A percentile compares a stretch with the other conserved stretches of the same genome.
phyloP scores from a whole-genome alignment of 2,797 vertebrate genomes.

The Paguma larvata region DNA sequence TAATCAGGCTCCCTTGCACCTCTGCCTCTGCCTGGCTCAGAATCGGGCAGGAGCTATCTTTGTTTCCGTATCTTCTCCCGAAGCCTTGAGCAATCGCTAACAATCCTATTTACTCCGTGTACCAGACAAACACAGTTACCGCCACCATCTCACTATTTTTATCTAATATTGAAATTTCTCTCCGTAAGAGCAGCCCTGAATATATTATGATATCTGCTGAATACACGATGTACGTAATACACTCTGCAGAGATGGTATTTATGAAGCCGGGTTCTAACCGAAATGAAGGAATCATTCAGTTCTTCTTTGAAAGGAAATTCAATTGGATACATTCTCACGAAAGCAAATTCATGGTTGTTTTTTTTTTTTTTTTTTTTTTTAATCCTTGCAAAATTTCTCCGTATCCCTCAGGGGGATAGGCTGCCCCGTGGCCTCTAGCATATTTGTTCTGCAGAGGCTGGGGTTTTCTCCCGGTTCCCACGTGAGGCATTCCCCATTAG shows the following conservation, averaged over 20 bases:
- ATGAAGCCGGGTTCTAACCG: conserved; percentile 71
- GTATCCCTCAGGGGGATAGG: background rate
- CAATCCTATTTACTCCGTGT: conserved; percentile 83
- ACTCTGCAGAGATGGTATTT: conserved; percentile 66
- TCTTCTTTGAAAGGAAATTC: conserved; percentile 79
- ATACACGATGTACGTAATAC: conserved; percentile 84
- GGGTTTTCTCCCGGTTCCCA: background rate
- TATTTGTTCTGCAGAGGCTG: background rate
- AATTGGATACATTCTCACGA: conserved; percentile 73
- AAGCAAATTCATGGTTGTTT: conserved; percentile 49
- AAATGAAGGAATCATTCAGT: conserved; percentile 80
- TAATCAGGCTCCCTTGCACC: conserved; percentile 66
- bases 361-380: background rate
- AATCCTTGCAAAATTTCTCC: conserved; percentile 36
- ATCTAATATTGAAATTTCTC: conserved; percentile 87
- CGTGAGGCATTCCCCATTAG: background rate
- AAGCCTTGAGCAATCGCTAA: conserved; percentile 81
- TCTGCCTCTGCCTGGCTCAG: background rate
- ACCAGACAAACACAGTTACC: conserved; percentile 76
- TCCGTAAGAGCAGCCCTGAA: conserved; percentile 84
- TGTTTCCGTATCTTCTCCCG: conserved; percentile 63
- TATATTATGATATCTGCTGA: conserved; percentile 87
- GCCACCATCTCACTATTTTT: conserved; percentile 85
- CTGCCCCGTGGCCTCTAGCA: too few species aligned
- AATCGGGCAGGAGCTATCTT: conserved; percentile 24